Conservation (phyloP, 2,113 vertebrate species). For the Parus major region DNA sequence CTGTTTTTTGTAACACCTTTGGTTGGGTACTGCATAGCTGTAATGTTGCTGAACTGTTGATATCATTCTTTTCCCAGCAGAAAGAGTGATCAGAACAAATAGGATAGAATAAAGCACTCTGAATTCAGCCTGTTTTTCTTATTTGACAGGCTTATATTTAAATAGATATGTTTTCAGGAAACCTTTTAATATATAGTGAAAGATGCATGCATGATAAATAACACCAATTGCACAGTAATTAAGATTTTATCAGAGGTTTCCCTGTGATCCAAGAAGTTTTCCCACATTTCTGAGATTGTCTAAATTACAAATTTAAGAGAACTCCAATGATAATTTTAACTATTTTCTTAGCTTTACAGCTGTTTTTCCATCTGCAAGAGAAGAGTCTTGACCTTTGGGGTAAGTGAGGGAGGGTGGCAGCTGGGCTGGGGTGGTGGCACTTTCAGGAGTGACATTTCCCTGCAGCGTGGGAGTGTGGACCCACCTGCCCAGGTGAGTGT, state of each 20-base stretch:
- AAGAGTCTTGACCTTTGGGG: not conserved
- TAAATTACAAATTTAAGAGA: not conserved
- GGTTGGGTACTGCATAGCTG: not conserved
- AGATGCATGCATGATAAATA: not conserved
- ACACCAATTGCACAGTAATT: not conserved
- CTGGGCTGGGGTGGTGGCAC: accelerated
- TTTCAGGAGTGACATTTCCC: not conserved
- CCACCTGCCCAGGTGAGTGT: not conserved
- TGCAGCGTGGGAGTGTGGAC: not conserved
- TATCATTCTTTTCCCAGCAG: accelerated
- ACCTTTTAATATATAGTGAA: not conserved
- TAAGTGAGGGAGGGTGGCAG: not conserved
- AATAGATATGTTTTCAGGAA: not conserved
- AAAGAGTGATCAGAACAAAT: not conserved
- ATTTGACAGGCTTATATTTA: not conserved
- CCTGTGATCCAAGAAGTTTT: not conserved
- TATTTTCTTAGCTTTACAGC: not conserved
- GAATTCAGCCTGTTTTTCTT: not conserved
- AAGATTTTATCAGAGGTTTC: not conserved
- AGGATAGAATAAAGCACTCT: not conserved
- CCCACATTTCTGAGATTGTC: not conserved
- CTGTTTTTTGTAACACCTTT: not conserved
- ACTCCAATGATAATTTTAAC: not conserved
- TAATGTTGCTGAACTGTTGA: not conserved
- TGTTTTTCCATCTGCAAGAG: not conserved